Evolutionary conservation across 2,888 invertebrate genomes (phyloP), one percentile per base, ranked within the genome.

Genomic region (Heliconius aoede): DNA sequence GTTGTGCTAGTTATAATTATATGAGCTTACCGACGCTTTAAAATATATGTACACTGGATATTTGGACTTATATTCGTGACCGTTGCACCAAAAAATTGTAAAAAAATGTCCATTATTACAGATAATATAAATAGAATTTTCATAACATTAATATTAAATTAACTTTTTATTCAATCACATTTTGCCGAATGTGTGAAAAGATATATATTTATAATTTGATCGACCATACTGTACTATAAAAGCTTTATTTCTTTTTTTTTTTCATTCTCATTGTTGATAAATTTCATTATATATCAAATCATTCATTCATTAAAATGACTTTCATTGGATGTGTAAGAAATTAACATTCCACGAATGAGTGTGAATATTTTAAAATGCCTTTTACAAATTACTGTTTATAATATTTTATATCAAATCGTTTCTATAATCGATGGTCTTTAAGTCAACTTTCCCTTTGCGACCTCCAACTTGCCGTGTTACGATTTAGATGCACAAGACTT

Each of bases 1-100:
- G 58, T 72, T 72, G 24, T 72, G 72, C 87, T 91, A 90, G 88
- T 88, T 85, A 81, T 85, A 87, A 85, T 65, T 80, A 87, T 82
- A 85, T 85, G 92, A 92, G 92, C 92, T 92, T 92, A 91, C 83
- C 83, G 82, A 89, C 82, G 90, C 91, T 90, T 91, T 91, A 91
- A 89, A 84, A 55, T 55, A 55, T 4, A 30, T 75, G 78, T 72
- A 72, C 51, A 55, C 55, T 24, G 21, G 21, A 30, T 24, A n/a
- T 69, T 55, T 76, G 40, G 68, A 68, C 30, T 65, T 58, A 51
- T 30, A 74, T 72, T 62, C 62, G 32, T 28, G 68, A 68, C 18
- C 68, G 40, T 26, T 55, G 61, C 73, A 72, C 60, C 62, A n/a
- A 72, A 32, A 72, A 60, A 18, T 46, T 36, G 21, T n/a, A 40